Evolutionary conservation across 2,888 invertebrate species (phyloP).

Genomic region (Drosophila crucigera): DNA sequence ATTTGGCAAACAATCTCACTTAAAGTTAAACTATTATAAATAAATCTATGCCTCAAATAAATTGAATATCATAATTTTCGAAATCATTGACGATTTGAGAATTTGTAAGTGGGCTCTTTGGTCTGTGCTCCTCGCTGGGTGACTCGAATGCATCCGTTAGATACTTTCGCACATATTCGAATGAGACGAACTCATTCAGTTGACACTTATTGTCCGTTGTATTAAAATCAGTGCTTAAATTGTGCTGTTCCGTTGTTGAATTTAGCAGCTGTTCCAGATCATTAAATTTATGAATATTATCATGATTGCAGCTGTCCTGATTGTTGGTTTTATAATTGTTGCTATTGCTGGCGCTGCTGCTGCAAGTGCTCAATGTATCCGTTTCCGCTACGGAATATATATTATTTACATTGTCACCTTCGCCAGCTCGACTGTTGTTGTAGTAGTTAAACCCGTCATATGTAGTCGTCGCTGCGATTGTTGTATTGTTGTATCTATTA

Average conservation of each 20-base stretch:
- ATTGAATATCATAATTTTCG: constrained; percentile 84
- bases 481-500: constrained; percentile 33
- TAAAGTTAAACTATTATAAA: neutral
- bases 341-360: constrained; percentile 43
- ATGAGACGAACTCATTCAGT: constrained; percentile 84
- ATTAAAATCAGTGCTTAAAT: constrained; percentile 9
- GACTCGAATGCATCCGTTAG: constrained; percentile 82
- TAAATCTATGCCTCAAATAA: constrained; percentile 57
- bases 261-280: constrained; percentile 77
- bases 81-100: constrained; percentile 74
- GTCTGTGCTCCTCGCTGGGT: constrained; percentile 6
- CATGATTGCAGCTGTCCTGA: constrained; percentile 47
- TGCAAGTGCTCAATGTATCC: constrained; percentile 66
- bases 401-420: constrained; percentile 17
- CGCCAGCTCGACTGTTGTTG: neutral
- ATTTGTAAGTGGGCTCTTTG: constrained; percentile 50
- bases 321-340: constrained; percentile 42
- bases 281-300: constrained; percentile 79
- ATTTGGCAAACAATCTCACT: constrained; percentile 25
- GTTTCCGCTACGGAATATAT: constrained; percentile 50
- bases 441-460: constrained; percentile 40
- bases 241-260: constrained; percentile 8
- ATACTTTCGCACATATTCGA: constrained; percentile 85
- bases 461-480: constrained; percentile 35
- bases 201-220: constrained; percentile 48